These are phyloP conservation scores for Lycopodina hypogea DNA, from an alignment of 37 sponge, comb jelly and placozoan species.

Conservation along the genomic window DNA sequence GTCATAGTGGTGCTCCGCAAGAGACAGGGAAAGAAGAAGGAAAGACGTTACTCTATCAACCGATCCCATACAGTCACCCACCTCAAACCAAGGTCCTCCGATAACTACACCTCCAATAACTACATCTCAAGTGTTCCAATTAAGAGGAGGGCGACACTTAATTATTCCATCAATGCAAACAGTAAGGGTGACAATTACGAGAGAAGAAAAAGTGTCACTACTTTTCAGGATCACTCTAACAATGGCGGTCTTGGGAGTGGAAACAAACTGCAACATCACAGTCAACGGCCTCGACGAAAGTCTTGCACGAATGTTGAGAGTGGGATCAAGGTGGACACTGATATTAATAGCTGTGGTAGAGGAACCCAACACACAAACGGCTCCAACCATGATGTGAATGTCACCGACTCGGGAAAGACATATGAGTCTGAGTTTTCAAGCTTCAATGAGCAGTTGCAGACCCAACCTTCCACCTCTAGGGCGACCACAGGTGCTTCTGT, in stretches of 20 bases:
- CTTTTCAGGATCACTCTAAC: slow-evolving; percentile 25
- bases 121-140: no score
- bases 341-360: slow-evolving; percentile 17
- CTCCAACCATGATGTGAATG: slow-evolving; percentile 15
- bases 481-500: not conserved
- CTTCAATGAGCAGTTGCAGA: slow-evolving; percentile 25
- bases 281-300: slow-evolving; percentile 5
- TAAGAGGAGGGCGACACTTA: not conserved
- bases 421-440: slow-evolving; percentile 53
- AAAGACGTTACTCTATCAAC: slow-evolving; percentile 14
- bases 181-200: not conserved
- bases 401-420: slow-evolving; percentile 29
- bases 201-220: slow-evolving; percentile 33
- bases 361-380: slow-evolving; percentile 20
- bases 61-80: not conserved
- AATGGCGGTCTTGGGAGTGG: slow-evolving; percentile 14
- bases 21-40: slow-evolving; percentile 4
- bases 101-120: not conserved
- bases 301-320: slow-evolving; percentile 60
- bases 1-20: not conserved
- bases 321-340: slow-evolving; percentile 61
- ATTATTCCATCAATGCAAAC: not conserved
- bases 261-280: not conserved
- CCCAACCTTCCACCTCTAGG: slow-evolving; percentile 29
- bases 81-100: not conserved